These are phyloP conservation scores for Valencia hispanica DNA, from an alignment of 2,797 vertebrate species.

Conservation along the genomic window DNA sequence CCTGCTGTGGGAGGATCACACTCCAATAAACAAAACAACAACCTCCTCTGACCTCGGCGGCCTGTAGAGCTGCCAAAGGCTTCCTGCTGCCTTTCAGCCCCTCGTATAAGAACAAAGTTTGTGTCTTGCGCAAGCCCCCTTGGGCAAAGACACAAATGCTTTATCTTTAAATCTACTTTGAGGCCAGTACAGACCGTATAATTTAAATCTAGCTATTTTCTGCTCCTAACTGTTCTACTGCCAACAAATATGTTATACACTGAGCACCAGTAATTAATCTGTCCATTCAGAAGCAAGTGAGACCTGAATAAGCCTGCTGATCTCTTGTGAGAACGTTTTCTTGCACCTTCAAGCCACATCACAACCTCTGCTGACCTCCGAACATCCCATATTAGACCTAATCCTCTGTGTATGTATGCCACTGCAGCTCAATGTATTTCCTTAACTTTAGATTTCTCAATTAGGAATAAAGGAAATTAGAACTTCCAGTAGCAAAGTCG, in stretches of 20 bases:
- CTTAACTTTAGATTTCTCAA: background rate
- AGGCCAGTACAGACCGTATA: background rate
- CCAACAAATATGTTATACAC: slow-evolving; percentile 6
- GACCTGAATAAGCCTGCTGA: slow-evolving; percentile 10
- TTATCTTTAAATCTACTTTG: slow-evolving; percentile 17
- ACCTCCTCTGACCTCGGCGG: slow-evolving; percentile 31
- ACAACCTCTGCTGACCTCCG: slow-evolving; percentile 37
- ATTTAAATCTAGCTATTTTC: slow-evolving; percentile 12
- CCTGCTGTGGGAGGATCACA: slow-evolving; percentile 46
- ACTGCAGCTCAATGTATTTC: background rate
- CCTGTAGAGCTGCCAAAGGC: slow-evolving; percentile 13
- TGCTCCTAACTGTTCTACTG: slow-evolving; percentile 2
- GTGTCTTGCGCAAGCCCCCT: slow-evolving; percentile 14
- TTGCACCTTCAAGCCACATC: slow-evolving; percentile 33
- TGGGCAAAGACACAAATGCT: slow-evolving; percentile 4
- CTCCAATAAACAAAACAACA: slow-evolving; percentile 55
- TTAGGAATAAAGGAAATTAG: background rate
- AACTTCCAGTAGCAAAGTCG: background rate
- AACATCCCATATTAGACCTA: slow-evolving; percentile 12
- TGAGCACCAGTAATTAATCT: slow-evolving; percentile 14
- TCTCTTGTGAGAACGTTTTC: slow-evolving; percentile 29
- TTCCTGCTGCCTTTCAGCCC: slow-evolving; percentile 14
- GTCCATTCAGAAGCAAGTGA: slow-evolving; percentile 11
- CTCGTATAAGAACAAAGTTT: slow-evolving; percentile 10
- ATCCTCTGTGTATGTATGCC: slow-evolving; percentile 10